Conservation (phyloP, 2,797 vertebrate species). For the Mus caroli region DNA sequence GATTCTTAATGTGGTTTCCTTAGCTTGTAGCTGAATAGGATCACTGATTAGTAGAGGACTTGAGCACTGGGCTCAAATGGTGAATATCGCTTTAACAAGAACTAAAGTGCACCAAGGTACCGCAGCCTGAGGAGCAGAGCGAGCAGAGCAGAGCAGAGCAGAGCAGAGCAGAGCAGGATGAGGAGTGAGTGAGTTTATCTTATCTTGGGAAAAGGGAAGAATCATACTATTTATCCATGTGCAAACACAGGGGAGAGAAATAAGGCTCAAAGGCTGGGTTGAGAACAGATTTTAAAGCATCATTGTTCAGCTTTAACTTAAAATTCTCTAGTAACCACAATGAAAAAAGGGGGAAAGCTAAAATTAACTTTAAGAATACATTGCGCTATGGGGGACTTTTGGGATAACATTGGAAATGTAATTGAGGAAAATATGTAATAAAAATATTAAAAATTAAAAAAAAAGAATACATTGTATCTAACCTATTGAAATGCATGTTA, state of each 20-base stretch:
- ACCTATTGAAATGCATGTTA: not conserved
- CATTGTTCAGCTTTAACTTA: not conserved
- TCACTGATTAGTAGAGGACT: not conserved
- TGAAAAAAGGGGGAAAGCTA: constrained; percentile 22
- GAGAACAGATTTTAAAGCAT: constrained; percentile 50
- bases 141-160: not conserved
- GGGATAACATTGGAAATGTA: too few species aligned
- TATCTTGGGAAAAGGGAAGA: not conserved
- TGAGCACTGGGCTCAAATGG: not conserved
- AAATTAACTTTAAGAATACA: constrained; percentile 2
- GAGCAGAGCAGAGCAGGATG: not conserved
- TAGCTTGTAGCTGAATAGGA: not conserved
- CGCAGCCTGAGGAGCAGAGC: not conserved
- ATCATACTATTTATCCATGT: not conserved
- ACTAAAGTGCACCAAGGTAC: not conserved
- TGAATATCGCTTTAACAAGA: not conserved
- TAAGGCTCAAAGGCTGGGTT: not conserved
- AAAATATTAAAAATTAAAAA: too few species aligned
- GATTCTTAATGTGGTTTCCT: not conserved
- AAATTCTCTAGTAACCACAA: not conserved
- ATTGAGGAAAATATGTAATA: too few species aligned
- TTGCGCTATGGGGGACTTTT: too few species aligned
- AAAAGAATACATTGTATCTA: not conserved
- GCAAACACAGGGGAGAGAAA: not conserved
- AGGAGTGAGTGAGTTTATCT: not conserved